Percentiles rank a stretch among this genome's conserved stretches.
phyloP scores from a whole-genome alignment of 35 echinoderm and acorn worm genomes.

The Diadema setosum region DNA sequence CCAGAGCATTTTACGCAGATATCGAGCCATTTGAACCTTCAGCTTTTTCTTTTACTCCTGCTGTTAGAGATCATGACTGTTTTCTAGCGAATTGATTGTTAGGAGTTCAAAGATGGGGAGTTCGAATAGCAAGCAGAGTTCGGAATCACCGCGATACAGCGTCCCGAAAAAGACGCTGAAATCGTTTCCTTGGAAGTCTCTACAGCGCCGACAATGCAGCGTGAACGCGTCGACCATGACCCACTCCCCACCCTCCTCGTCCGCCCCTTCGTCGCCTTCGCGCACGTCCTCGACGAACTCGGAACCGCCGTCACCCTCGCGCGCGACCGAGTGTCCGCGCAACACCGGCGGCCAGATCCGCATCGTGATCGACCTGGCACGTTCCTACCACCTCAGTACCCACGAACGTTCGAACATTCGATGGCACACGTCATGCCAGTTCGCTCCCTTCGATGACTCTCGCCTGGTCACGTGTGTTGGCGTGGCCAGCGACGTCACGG shows the following conservation, averaged over 20 bases:
- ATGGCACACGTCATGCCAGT: slow-evolving; percentile 69
- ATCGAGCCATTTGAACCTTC: too few species aligned
- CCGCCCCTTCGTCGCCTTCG: slow-evolving; percentile 11
- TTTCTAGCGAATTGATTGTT: too few species aligned
- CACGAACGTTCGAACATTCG: slow-evolving; percentile 19
- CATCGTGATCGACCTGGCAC: slow-evolving; percentile 70
- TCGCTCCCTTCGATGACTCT: slow-evolving; percentile 82
- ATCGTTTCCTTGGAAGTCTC: background rate
- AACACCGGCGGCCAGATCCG: slow-evolving; percentile 49
- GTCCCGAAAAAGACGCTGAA: slow-evolving; percentile 3
- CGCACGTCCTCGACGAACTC: background rate
- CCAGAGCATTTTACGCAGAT: too few species aligned
- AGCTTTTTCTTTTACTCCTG: too few species aligned
- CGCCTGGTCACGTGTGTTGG: slow-evolving; percentile 71
- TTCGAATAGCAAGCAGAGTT: background rate
- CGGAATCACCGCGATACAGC: background rate
- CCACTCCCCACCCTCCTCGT: background rate
- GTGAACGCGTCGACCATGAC: slow-evolving; percentile 3
- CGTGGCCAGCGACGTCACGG: slow-evolving; percentile 34
- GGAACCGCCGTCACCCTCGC: background rate
- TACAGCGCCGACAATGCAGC: slow-evolving; percentile 5
- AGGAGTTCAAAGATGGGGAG: slow-evolving; percentile 25
- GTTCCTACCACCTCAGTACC: slow-evolving; percentile 46
- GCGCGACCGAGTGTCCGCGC: background rate
- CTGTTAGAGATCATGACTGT: too few species aligned